Evolutionary conservation across 2,888 invertebrate species (phyloP).

Genomic region (Rhagophthalmus giganteus): DNA sequence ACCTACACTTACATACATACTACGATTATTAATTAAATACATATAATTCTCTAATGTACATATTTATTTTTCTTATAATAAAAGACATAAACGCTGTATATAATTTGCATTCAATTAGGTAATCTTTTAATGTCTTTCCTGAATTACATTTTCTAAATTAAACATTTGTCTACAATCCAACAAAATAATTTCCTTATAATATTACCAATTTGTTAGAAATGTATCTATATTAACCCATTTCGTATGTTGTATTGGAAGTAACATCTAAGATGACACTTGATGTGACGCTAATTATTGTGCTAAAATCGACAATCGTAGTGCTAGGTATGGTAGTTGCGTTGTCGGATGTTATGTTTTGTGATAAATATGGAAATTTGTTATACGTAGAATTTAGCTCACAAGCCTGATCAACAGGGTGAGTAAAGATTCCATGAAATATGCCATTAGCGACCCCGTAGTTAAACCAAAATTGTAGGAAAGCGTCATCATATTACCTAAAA

Average conservation of each 20-base stretch:
- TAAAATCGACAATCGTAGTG: constrained; percentile 20
- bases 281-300: constrained; percentile 19
- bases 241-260: constrained; percentile 17
- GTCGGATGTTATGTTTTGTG: constrained; percentile 27
- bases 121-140: no score
- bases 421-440: constrained; percentile 68
- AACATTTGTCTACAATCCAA: constrained; percentile 16
- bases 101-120: constrained; percentile 1
- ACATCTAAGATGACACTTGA: constrained; percentile 23
- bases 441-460: constrained; percentile 80
- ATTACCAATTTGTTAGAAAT: no score
- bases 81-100: not conserved
- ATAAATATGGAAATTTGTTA: constrained; percentile 12
- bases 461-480: constrained; percentile 87
- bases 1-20: no score
- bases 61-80: no score
- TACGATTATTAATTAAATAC: no score
- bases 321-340: constrained; percentile 23
- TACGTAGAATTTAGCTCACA: constrained; percentile 36
- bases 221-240: constrained; percentile 21
- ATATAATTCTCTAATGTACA: no score
- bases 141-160: constrained; percentile 12
- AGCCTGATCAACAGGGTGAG: constrained; percentile 50
- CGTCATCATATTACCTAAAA: constrained; percentile 88
- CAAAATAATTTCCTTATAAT: no score